Base-by-base conservation (phyloP, 2,797 vertebrate species). In the Synanceia verrucosa region DNA sequence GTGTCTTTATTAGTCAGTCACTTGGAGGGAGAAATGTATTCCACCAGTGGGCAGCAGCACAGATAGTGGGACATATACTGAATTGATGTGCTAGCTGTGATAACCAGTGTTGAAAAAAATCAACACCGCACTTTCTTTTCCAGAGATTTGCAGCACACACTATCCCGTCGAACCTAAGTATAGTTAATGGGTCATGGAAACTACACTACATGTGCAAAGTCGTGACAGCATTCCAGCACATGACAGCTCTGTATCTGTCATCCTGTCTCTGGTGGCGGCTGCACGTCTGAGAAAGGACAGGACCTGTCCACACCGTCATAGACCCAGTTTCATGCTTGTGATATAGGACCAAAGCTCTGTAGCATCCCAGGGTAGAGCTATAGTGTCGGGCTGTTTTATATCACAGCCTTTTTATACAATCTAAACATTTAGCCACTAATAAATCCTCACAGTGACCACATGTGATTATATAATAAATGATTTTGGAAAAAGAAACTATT, bases 151-250 rank as follows among this genome's bases (percentile, higher is more conserved):
- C 34, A 44, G 39, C 3, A 21, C 44, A 57, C 9, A 3, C 1
- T 26, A 59, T 82, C 36, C 16, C 9, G 57, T 65, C 44, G 24
- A 47, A 46, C 31, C 44, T 55, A 68, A 67, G 28, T 48, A 39
- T 50, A 69, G 55, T 53, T 63, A 66, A 31, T 65, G 47, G 73
- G 63, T 84, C 76, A 82, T 48, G 61, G 53, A 67, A 76, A 68
- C 71, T 64, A 39, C 36, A 64, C 29, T 18, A 23, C 13, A 33
- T 31, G 26, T 65, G 23, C 65, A 24, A 47, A 68, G 65, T 46
- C 43, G n/a, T 71, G 74, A 23, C 61, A 66, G 34, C 23, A 53
- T 63, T 72, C 77, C 61, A 75, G 18, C 60, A 74, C 16, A 62
- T 74, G 78, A 56, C 41, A 33, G 12, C 37, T 57, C 48, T 51